Evolutionary conservation across 2,797 vertebrate species (phyloP).

Genomic region (Amniataba percoides): DNA sequence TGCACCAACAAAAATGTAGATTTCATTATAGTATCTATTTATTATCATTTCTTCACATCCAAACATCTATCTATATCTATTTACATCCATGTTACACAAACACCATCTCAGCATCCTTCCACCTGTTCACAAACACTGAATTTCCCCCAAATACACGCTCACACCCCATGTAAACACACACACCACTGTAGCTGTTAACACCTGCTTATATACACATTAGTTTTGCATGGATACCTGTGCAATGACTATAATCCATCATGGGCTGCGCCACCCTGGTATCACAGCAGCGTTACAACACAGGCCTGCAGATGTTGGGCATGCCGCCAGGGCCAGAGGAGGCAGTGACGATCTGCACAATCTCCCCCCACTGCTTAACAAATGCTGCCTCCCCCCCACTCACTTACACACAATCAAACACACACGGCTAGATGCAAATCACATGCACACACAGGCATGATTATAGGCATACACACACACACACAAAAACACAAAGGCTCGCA

Average conservation of each 20-base stretch:
- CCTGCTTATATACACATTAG: constrained; percentile 85
- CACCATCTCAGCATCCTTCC: constrained; percentile 34
- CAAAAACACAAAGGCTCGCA: constrained; percentile 27
- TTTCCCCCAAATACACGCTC: constrained; percentile 28
- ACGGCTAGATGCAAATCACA: constrained; percentile 52
- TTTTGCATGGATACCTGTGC: constrained; percentile 83
- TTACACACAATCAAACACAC: constrained; percentile 55
- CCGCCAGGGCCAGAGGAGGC: constrained; percentile 70
- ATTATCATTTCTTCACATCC: constrained; percentile 14
- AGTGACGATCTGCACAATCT: constrained; percentile 61
- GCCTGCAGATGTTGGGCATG: constrained; percentile 81
- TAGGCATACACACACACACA: background rate
- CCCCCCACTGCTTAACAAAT: constrained; percentile 66
- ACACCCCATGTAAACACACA: constrained; percentile 57
- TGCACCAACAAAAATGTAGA: background rate
- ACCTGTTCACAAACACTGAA: constrained; percentile 46
- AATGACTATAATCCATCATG: constrained; percentile 83
- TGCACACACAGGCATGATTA: constrained; percentile 1
- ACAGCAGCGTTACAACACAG: constrained; percentile 63
- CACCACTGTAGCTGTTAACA: constrained; percentile 79
- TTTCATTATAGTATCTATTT: background rate
- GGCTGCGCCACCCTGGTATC: constrained; percentile 73
- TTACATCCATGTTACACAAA: constrained; percentile 23
- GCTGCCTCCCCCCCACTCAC: constrained; percentile 51
- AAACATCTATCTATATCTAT: constrained; percentile 35